phyloP scores from a whole-genome alignment of 1,140 invertebrate genomes.

The Micrasema minimum region DNA sequence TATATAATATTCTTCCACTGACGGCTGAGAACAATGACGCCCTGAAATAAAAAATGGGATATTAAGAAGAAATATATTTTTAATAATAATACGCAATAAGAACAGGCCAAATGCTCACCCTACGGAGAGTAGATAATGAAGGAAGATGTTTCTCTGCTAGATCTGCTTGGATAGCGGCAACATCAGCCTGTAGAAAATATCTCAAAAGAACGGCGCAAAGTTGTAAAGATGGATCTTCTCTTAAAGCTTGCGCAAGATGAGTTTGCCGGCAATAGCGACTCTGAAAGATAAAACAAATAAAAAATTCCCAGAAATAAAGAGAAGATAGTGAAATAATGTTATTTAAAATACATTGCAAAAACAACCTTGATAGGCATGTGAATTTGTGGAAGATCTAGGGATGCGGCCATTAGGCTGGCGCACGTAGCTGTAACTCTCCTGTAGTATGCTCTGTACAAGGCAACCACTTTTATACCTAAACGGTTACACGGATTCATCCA shows the following conservation, averaged over 20 bases:
- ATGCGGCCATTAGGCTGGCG: conserved; percentile 94
- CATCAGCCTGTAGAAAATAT: conserved; percentile 82
- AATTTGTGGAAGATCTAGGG: conserved; percentile 84
- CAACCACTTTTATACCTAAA: conserved; percentile 83
- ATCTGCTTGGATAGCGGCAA: conserved; percentile 83
- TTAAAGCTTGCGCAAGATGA: conserved; percentile 87
- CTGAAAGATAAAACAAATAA: conserved; percentile 62
- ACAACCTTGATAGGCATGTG: conserved; percentile 85
- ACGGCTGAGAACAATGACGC: conserved; percentile 90
- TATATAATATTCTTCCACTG: conserved; percentile 98
- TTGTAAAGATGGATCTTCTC: conserved; percentile 96
- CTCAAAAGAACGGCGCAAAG: conserved; percentile 89
- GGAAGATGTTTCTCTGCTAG: conserved; percentile 86
- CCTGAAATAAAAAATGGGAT: conserved; percentile 65
- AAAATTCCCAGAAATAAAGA: too few species aligned
- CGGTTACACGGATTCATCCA: conserved; percentile 97
- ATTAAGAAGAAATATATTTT: conserved; percentile 5
- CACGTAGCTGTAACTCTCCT: conserved; percentile 86
- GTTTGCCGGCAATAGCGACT: conserved; percentile 91
- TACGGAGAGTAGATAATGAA: conserved; percentile 87
- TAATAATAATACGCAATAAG: background rate
- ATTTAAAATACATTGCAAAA: too few species aligned
- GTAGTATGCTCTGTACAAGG: conserved; percentile 81
- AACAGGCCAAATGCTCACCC: conserved; percentile 59
- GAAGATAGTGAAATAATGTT: background rate